Base-by-base conservation (phyloP, 2,797 vertebrate genomes). In the Siniperca scherzeri region DNA sequence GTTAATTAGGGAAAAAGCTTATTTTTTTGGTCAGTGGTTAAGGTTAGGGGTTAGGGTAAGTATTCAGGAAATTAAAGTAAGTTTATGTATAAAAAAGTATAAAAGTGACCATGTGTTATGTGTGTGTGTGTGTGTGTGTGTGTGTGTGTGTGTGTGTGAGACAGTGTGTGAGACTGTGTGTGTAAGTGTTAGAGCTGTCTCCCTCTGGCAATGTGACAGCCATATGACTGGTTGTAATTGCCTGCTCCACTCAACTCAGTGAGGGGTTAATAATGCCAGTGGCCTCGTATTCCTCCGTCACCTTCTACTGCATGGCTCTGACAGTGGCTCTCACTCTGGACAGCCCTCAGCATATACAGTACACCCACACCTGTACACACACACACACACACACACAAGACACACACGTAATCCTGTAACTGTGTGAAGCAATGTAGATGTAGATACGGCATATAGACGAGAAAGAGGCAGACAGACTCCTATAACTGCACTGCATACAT, bases 211-310 rank as follows among this genome's bases (percentile, higher is more conserved):
- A 50, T 77, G 59, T 88, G 90, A 91, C 88, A 92, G 78, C 83
- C 73, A 72, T 79, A 87, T 89, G 88, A 93, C 91, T 89, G 78
- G 55, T 84, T 62, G 40, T 93, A 94, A 94, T 94, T 93, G 92
- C 89, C 61, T 90, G 57, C 69, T 88, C 77, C 74, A 87, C 88
- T 90, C 73, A 72, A 78, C 82, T 74, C 83, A 88, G 88, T 70
- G 77, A 91, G 89, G 88, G 93, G 92, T 94, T 93, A 94, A 93
- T 93, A 93, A 89, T 77, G 87, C 78, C 80, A 81, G 70, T 64
- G 83, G 87, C 87, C 90, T 88, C 77, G 61, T 81, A 88, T 89
- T 90, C 81, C 78, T 84, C 67, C 3, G 67, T 78, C 86, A 88
- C 79, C 80, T 83, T 88, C 70, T 83, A 71, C 85, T 78, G 82